phyloP scores from a whole-genome alignment of 2,113 vertebrate species.

The Entelurus aequoreus region DNA sequence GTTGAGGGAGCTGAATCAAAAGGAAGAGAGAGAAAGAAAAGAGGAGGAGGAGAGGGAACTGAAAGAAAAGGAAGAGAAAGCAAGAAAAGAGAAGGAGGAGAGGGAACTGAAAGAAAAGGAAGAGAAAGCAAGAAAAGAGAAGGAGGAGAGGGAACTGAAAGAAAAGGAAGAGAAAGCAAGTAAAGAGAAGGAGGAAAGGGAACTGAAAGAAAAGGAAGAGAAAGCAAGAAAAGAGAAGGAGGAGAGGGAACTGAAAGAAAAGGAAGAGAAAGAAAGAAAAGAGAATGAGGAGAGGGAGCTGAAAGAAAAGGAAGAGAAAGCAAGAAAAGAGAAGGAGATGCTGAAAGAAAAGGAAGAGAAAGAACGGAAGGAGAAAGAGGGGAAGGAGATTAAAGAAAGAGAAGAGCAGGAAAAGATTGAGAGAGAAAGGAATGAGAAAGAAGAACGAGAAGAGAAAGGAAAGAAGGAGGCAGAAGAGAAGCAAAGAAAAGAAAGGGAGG shows the following conservation, averaged over 20 bases:
- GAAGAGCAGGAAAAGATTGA: background rate
- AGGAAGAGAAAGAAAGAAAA: conserved; percentile 5
- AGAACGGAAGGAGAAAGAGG: conserved; percentile 41
- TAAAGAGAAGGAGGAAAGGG: conserved; percentile 12
- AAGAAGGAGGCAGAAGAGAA: conserved; percentile 4
- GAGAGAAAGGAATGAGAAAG: background rate
- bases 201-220: conserved; percentile 3
- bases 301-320: conserved; percentile 6
- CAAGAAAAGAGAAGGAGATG: conserved; percentile 53
- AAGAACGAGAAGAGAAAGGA: background rate
- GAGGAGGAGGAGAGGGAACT: background rate
- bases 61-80: conserved; percentile 1
- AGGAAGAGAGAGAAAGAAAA: background rate
- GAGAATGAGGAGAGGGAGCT: conserved; percentile 18
- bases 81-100: background rate
- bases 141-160: conserved; percentile 10
- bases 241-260: conserved; percentile 3
- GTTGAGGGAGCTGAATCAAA: conserved; percentile 2
- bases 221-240: background rate
- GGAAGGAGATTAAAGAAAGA: conserved; percentile 5
- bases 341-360: conserved; percentile 45
- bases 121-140: conserved; percentile 7
- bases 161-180: conserved; percentile 7
- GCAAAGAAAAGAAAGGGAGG: background rate
- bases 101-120: conserved; percentile 16